Base-by-base conservation (phyloP, 2,113 vertebrate genomes). In the Neolamprologus brichardi region DNA sequence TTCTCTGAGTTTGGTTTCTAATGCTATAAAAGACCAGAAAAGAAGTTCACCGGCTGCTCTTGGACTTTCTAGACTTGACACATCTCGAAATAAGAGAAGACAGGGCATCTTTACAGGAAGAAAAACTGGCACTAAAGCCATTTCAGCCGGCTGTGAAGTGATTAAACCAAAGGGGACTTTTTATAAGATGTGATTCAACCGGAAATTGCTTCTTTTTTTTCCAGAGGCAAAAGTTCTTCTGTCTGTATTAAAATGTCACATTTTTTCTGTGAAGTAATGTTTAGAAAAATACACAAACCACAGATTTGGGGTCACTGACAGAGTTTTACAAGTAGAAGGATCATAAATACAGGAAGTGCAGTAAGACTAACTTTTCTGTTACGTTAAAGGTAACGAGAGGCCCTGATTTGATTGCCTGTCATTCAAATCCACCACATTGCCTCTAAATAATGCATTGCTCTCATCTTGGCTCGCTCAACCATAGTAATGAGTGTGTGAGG, bases 181-280 rank as follows among this genome's bases (percentile, higher is more conserved):
- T 86, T 51, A 88, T 62, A 82, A 87, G 70, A 93, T 51, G 87
- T 75, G 87, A 88, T 89, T 88, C 44, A 81, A 81, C 20, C 60
- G 60, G 84, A 86, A 86, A 53, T 83, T 81, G 51, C 72, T 2
- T 78, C 67, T 86, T 72, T 82, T 51, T 23, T 1, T 70, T 77
- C 17, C 23, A 78, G 54, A 87, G 83, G 77, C 60, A 20, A 53
- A 52, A 72, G 56, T 82, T 75, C 46, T 32, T 86, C 23, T 81
- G 53, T 89, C 67, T 72, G 81, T 44, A 44, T 25, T 72, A 25
- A 54, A 79, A 88, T 72, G 79, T 70, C 39, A 44, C 15, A 53
- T 83, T 90, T 86, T 67, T 51, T 44, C 28, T 32, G 37, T 34
- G 18, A 87, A 72, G 46, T 89, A 56, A 81, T 28, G 5, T 91